Base-by-base conservation (phyloP, 2,113 vertebrate genomes). In the Paramisgurnus dabryanus region DNA sequence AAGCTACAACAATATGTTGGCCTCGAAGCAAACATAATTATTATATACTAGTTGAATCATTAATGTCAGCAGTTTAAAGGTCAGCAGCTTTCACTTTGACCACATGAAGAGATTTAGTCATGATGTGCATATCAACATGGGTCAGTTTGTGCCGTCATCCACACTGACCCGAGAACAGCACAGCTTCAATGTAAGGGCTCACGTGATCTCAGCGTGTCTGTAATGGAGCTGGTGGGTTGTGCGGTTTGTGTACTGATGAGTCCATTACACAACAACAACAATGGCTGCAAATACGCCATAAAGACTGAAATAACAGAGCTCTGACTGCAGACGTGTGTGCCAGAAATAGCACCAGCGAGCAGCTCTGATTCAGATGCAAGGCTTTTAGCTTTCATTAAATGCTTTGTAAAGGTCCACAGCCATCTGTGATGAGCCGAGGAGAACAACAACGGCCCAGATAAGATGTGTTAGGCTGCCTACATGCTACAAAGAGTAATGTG, bases 321-420 rank as follows among this genome's bases (percentile, higher is more conserved):
- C 55, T 47, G 53, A 39, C 45, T 40, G 27, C 67, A 72, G 49
- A 72, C 39, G 15, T 2, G 3, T 1, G 22, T 15, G 27, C 39
- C 63, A 67, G 70, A 67, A 80, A 66, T 65, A 72, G 78, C 12
- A 13, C 60, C 27, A 2, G 22, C 15, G 49, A 58, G 22, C 12
- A 9, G 17, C 55, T 55, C 49, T 12, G 13, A 49, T 60, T 72
- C 57, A 34, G 18, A 4, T 2, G 18, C 43, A 45, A 18, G 65
- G 45, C 58, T 64, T 43, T 49, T 13, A 9, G 61, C 67, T 84
- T 77, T 77, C 60, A 7, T 60, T 72, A 83, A 83, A 80, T 67
- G n/a, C 17, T 47, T 67, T 57, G 70, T 61, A 74, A 40, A 57
- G 79, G 57, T 50, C 68, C 18, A 17, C 10, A 53, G 53, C 18